Percentiles rank a stretch among this genome's conserved stretches.
Evolutionary conservation across 2,113 vertebrate species (phyloP).

Genomic region (Albula glossodonta): DNA sequence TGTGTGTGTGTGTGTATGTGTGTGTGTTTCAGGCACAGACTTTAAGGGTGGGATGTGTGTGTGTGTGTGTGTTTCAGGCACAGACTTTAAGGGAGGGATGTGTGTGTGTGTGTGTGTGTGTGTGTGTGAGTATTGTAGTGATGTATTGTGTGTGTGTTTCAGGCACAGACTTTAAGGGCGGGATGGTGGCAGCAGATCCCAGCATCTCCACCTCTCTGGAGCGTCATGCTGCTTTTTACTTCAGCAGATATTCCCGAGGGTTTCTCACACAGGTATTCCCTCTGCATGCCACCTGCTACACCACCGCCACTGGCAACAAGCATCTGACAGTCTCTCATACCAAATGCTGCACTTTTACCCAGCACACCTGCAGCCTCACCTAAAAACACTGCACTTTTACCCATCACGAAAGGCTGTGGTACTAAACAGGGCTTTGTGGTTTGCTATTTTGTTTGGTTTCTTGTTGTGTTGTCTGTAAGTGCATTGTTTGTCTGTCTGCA

Average conservation of each 20-base stretch:
- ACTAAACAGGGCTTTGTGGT: too few species aligned
- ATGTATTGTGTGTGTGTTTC: constrained; percentile 18
- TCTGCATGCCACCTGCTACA: too few species aligned
- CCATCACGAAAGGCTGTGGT: too few species aligned
- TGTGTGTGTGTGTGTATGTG: background rate
- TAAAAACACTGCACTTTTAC: too few species aligned
- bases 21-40: background rate
- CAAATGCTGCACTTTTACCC: too few species aligned
- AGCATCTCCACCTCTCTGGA: constrained; percentile 68
- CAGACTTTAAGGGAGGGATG: too few species aligned
- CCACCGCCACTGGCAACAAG: too few species aligned
- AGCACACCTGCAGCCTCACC: too few species aligned
- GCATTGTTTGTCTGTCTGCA: background rate
- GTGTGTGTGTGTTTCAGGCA: constrained; percentile 41
- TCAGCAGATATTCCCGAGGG: constrained; percentile 87
- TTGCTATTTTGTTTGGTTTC: too few species aligned
- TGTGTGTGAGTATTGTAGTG: background rate
- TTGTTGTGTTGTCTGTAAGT: too few species aligned
- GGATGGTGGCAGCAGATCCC: constrained; percentile 73
- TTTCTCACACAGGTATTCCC: constrained; percentile 81
- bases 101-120: background rate
- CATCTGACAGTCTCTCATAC: too few species aligned
- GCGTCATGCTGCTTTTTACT: constrained; percentile 82
- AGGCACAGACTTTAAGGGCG: constrained; percentile 92
- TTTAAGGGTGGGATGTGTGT: background rate